phyloP scores from a whole-genome alignment of 1,140 invertebrate genomes.

The Euura lappo region DNA sequence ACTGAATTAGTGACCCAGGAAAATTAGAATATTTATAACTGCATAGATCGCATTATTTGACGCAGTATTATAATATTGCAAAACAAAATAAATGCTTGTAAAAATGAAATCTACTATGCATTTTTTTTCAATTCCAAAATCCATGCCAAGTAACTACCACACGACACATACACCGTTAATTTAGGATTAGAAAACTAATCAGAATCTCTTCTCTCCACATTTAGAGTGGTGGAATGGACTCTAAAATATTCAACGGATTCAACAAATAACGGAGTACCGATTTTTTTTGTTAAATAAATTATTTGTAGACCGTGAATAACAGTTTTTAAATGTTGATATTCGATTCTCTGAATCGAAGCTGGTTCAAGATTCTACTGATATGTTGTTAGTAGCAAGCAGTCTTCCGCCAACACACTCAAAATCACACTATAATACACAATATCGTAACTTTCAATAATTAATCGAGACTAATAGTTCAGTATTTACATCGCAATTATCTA shows the following conservation, averaged over 20 bases:
- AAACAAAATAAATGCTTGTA: neutral
- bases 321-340: too few relatives aligned
- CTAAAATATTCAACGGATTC: too few relatives aligned
- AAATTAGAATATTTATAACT: too few relatives aligned
- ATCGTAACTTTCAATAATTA: conserved; percentile 52
- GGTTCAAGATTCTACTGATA: too few relatives aligned
- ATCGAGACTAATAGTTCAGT: conserved; percentile 39
- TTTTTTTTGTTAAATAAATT: too few relatives aligned
- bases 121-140: neutral
- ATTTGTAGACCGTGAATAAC: too few relatives aligned
- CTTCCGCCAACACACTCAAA: conserved; percentile 54
- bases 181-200: neutral
- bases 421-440: conserved; percentile 61
- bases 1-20: too few relatives aligned
- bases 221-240: too few relatives aligned
- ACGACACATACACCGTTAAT: conserved; percentile 4
- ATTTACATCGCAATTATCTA: conserved; percentile 35
- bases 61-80: neutral
- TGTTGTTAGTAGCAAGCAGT: conserved; percentile 39
- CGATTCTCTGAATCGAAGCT: too few relatives aligned
- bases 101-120: neutral
- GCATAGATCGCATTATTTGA: too few relatives aligned
- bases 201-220: too few relatives aligned
- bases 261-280: too few relatives aligned
- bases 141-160: conserved; percentile 15